Evolutionary conservation across 2,888 invertebrate species (phyloP).

Genomic region (Dioctria rufipes): DNA sequence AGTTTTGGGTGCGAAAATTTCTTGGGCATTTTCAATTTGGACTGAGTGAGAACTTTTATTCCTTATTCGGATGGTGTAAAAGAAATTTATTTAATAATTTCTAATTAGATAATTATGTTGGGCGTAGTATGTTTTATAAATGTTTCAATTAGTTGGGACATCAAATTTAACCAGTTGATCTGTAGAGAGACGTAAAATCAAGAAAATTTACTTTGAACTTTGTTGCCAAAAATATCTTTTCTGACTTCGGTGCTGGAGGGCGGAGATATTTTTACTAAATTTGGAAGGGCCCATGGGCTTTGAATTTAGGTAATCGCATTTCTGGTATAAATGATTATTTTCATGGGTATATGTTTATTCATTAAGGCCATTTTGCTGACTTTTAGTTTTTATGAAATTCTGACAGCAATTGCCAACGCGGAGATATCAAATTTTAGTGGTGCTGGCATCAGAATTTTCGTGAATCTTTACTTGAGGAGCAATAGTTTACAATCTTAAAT

Average conservation of each 20-base stretch:
- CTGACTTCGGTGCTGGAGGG: constrained; percentile 34
- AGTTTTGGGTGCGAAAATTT: constrained; percentile 60
- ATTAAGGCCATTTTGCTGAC: background rate
- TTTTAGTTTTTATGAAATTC: constrained; percentile 27
- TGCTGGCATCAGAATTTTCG: background rate
- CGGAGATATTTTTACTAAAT: constrained; percentile 9
- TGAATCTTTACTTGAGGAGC: background rate
- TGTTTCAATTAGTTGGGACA: background rate
- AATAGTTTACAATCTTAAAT: background rate
- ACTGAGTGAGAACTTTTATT: constrained; percentile 8
- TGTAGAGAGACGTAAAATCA: background rate
- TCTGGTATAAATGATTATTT: background rate
- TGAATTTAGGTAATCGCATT: background rate
- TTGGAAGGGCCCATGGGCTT: background rate
- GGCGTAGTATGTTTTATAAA: background rate
- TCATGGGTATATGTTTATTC: background rate
- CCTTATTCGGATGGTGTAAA: background rate
- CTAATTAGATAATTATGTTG: background rate
- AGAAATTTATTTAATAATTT: background rate
- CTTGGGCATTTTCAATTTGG: constrained; percentile 28
- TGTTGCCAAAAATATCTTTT: constrained; percentile 36
- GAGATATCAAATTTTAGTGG: background rate
- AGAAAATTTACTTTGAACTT: background rate
- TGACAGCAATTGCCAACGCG: constrained; percentile 50
- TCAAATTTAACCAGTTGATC: background rate